Evolutionary conservation across 2,113 vertebrate genomes (phyloP).

Genomic region (Bubo blakistoni): DNA sequence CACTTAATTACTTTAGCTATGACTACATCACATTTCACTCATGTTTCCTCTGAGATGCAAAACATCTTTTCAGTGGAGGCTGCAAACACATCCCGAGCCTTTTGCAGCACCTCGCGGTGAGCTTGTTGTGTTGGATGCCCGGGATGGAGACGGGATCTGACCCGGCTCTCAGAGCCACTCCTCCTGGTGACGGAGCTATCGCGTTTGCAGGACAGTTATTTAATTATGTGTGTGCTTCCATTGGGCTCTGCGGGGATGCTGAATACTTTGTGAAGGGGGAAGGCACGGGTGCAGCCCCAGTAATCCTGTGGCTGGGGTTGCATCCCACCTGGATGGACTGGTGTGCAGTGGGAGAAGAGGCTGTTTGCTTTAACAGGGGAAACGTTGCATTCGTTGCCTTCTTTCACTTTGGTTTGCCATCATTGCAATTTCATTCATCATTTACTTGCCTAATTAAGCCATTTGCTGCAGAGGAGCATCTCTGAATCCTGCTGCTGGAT

Average conservation of each 20-base stretch:
- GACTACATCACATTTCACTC: constrained; percentile 15
- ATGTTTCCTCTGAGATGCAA: constrained; percentile 24
- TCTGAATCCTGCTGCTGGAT: neutral
- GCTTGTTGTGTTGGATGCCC: neutral
- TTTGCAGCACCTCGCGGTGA: neutral
- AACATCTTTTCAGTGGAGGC: neutral
- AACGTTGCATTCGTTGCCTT: neutral
- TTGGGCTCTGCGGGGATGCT: rapidly evolving
- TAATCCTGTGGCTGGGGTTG: neutral
- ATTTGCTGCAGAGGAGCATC: neutral
- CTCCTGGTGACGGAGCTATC: neutral
- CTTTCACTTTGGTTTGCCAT: neutral
- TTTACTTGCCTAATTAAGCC: neutral
- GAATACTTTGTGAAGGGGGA: neutral
- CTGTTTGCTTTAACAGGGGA: neutral
- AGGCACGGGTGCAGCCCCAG: rapidly evolving
- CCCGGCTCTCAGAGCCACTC: rapidly evolving
- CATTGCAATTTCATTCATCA: neutral
- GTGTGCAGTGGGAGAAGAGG: neutral
- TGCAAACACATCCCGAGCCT: neutral
- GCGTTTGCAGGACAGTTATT: neutral
- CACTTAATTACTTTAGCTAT: constrained; percentile 50
- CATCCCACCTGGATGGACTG: neutral
- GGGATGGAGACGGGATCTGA: neutral
- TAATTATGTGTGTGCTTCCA: rapidly evolving